Conservation (phyloP, 2,888 invertebrate genomes). For the Cremastinae sp. region DNA sequence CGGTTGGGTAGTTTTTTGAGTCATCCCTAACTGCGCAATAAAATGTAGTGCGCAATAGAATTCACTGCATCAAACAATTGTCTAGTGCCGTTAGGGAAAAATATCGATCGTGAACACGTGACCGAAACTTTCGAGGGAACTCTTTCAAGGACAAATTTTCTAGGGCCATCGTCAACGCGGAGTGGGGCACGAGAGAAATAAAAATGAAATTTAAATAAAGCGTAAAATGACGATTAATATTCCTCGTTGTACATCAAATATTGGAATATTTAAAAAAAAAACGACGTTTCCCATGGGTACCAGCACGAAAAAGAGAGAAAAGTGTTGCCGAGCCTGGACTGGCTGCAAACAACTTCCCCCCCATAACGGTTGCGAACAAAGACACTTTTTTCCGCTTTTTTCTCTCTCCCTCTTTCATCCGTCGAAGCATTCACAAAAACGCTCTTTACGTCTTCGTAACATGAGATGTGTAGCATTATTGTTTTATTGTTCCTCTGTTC, state of each 20-base stretch:
- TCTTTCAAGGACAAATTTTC: conserved; percentile 23
- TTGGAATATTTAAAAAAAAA: conserved; percentile 16
- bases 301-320: background rate
- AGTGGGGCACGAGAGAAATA: background rate
- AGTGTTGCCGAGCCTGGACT: conserved; percentile 24
- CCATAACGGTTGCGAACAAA: conserved; percentile 48
- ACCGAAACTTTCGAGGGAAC: conserved; percentile 4
- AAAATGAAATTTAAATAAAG: background rate
- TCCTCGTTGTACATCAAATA: background rate
- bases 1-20: conserved; percentile 30
- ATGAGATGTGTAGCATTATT: conserved; percentile 15
- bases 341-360: conserved; percentile 51
- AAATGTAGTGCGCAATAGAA: conserved; percentile 41
- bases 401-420: conserved; percentile 11
- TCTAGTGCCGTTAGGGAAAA: conserved; percentile 33
- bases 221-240: background rate
- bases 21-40: conserved; percentile 49
- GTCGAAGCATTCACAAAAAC: conserved; percentile 28
- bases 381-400: conserved; percentile 36
- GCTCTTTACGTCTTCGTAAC: conserved; percentile 28
- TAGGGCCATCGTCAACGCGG: background rate
- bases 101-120: conserved; percentile 50
- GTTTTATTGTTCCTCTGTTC: too few relatives aligned
- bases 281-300: conserved; percentile 11
- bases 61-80: conserved; percentile 28